These are phyloP conservation scores for Maniola jurtina DNA, from an alignment of 1,140 invertebrate species.

Conservation along the genomic window DNA sequence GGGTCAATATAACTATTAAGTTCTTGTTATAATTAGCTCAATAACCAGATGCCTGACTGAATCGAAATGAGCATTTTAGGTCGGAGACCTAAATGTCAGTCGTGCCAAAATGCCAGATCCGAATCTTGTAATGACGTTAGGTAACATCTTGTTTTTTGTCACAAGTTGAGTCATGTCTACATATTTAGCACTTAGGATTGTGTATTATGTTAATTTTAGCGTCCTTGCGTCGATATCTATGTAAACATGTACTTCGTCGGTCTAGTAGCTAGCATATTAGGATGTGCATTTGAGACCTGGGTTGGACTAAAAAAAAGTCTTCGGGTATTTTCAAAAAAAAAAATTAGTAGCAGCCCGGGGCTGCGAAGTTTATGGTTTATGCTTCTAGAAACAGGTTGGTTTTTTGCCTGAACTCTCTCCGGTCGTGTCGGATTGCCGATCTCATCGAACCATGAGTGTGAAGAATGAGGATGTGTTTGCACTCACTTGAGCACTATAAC, in stretches of 20 bases:
- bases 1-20: too few species aligned
- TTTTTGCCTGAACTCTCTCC: too few species aligned
- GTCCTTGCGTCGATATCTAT: constrained; percentile 24
- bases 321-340: too few species aligned
- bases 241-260: background rate
- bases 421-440: too few species aligned
- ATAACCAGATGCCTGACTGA: background rate
- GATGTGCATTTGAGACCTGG: too few species aligned
- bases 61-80: background rate
- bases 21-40: background rate
- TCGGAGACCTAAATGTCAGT: background rate
- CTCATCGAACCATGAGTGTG: too few species aligned
- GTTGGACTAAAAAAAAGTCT: background rate
- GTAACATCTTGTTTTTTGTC: constrained; percentile 10
- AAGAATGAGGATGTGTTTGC: too few species aligned
- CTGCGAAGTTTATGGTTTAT: too few species aligned
- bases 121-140: constrained; percentile 7
- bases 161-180: constrained; percentile 23
- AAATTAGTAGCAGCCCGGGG: too few species aligned
- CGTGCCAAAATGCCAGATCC: background rate
- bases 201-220: constrained; percentile 26
- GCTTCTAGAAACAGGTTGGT: too few species aligned
- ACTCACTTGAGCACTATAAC: too few species aligned
- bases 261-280: background rate
- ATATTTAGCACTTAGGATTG: constrained; percentile 26